Evolutionary conservation across 2,888 invertebrate species (phyloP).

Genomic region (Catocala sponsa): DNA sequence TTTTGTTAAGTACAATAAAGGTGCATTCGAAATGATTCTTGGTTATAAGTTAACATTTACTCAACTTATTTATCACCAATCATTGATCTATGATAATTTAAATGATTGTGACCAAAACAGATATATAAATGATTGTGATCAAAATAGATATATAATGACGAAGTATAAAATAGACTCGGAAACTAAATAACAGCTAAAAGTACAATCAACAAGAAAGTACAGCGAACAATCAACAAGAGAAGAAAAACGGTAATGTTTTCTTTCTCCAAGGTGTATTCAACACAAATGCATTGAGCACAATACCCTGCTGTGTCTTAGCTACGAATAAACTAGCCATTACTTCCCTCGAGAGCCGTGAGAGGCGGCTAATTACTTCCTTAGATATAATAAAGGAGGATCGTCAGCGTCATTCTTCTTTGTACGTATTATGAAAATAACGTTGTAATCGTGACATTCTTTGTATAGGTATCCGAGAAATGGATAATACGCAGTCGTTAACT

Average conservation of each 20-base stretch:
- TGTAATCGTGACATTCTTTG: neutral
- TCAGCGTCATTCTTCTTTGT: conserved; percentile 2
- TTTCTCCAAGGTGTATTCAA: conserved; percentile 3
- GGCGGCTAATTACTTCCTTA: conserved; percentile 9
- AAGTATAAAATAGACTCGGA: too few species aligned
- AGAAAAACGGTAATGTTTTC: conserved; percentile 2
- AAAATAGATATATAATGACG: too few species aligned
- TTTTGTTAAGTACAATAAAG: too few species aligned
- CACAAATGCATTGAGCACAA: conserved; percentile 4
- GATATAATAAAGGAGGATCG: conserved; percentile 7
- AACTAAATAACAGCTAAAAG: neutral
- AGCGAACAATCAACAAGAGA: neutral
- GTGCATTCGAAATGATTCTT: too few species aligned
- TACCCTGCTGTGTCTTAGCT: neutral
- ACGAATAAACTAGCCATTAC: conserved; percentile 3
- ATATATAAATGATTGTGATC: too few species aligned
- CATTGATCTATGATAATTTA: too few species aligned
- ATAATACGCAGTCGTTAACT: too few species aligned
- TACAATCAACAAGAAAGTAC: neutral
- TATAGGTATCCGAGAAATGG: too few species aligned
- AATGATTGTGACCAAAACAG: too few species aligned
- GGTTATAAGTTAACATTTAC: too few species aligned
- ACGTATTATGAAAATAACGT: neutral
- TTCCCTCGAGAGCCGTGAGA: neutral
- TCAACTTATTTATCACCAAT: too few species aligned